phyloP scores from a whole-genome alignment of 1,140 invertebrate species.

The Drosophila lini region DNA sequence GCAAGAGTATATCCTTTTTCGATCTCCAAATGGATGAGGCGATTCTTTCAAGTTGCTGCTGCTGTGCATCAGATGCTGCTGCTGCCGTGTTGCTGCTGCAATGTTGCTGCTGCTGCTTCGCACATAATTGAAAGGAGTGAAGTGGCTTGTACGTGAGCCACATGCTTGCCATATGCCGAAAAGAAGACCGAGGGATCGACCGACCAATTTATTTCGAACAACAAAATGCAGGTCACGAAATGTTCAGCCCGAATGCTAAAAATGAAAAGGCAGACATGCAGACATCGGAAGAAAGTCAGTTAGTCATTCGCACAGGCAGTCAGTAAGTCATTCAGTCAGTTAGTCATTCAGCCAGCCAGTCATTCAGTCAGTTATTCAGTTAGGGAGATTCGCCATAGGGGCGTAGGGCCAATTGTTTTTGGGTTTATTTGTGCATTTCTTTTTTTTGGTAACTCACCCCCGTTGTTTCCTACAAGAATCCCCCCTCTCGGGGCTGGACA shows the following conservation, averaged over 20 bases:
- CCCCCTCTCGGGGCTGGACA: not conserved
- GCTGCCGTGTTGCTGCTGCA: conserved; percentile 18
- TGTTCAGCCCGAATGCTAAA: conserved; percentile 68
- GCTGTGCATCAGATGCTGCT: conserved; percentile 16
- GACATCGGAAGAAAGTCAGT: conserved; percentile 37
- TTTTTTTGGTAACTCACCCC: conserved; percentile 16
- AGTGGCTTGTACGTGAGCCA: conserved; percentile 80
- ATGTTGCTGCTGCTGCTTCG: conserved; percentile 30
- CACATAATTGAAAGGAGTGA: conserved; percentile 81
- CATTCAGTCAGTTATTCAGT: not conserved
- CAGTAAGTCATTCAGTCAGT: conserved; percentile 3
- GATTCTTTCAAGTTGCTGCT: conserved; percentile 14
- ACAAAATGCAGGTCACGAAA: conserved; percentile 79
- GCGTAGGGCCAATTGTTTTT: conserved; percentile 16
- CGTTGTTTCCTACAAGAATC: not conserved
- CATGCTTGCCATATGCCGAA: conserved; percentile 75
- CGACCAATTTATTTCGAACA: conserved; percentile 79
- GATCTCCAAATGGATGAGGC: not conserved
- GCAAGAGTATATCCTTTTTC: conserved; percentile 18
- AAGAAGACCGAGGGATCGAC: conserved; percentile 30
- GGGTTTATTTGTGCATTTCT: not conserved
- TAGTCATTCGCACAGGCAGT: conserved; percentile 12
- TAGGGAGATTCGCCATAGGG: conserved; percentile 39
- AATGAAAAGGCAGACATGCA: conserved; percentile 61
- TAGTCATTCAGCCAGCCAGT: not conserved